A percentile compares a stretch with the other conserved stretches of the same genome.
phyloP scores from a whole-genome alignment of 2,797 vertebrate genomes.

The Characodon lateralis region DNA sequence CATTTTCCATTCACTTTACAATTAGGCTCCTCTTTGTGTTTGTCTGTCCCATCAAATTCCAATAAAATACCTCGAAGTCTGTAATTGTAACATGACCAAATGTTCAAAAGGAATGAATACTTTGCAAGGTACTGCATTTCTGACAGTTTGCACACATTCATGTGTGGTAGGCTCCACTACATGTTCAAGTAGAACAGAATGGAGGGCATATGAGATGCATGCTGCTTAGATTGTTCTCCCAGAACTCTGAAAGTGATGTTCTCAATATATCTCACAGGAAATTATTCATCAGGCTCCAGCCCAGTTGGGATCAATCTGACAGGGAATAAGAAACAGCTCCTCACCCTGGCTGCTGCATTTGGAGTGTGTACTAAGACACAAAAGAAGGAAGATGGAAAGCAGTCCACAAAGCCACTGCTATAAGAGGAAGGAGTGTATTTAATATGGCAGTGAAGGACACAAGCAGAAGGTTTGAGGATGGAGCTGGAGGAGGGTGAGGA shows the following conservation, averaged over 20 bases:
- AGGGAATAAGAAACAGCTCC: constrained; percentile 75
- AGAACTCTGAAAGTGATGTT: constrained; percentile 74
- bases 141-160: constrained; percentile 37
- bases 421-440: not conserved
- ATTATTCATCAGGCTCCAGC: constrained; percentile 70
- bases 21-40: not conserved
- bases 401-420: constrained; percentile 35
- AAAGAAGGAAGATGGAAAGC: constrained; percentile 59
- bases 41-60: not conserved
- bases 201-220: constrained; percentile 39
- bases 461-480: constrained; percentile 12
- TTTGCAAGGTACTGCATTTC: constrained; percentile 32
- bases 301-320: constrained; percentile 66
- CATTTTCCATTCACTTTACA: not conserved
- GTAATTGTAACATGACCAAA: not conserved
- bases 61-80: not conserved
- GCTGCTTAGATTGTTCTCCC: constrained; percentile 42
- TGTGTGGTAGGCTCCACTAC: constrained; percentile 50
- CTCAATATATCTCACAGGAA: constrained; percentile 75
- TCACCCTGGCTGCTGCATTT: constrained; percentile 64
- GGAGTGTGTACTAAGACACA: constrained; percentile 48
- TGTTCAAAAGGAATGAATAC: not conserved
- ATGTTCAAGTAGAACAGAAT: constrained; percentile 24
- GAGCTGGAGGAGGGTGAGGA: constrained; percentile 30
- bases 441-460: constrained; percentile 34